Evolutionary conservation across 2,888 invertebrate genomes (phyloP).

Genomic region (Acleris laterana): DNA sequence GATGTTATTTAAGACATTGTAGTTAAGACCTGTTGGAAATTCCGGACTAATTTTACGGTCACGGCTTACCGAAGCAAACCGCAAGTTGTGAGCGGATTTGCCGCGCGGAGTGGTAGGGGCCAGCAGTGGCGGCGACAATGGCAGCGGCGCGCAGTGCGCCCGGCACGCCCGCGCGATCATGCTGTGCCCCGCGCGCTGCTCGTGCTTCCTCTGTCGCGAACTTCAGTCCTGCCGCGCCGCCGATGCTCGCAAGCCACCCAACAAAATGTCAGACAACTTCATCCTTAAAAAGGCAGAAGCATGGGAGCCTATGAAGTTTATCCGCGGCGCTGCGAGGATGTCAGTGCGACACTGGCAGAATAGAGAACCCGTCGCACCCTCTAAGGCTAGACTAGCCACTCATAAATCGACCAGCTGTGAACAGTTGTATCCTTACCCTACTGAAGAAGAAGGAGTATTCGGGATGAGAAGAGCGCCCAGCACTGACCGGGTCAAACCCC

Average conservation of each 20-base stretch:
- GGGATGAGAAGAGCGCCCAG: slow-evolving; percentile 79
- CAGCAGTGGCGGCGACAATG: slow-evolving; percentile 41
- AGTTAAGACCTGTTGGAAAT: background rate
- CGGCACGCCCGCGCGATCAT: slow-evolving; percentile 79
- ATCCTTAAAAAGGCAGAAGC: slow-evolving; percentile 83
- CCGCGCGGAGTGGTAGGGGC: slow-evolving; percentile 49
- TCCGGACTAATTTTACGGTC: slow-evolving; percentile 23
- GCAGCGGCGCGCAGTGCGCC: slow-evolving; percentile 61
- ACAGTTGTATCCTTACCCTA: slow-evolving; percentile 72
- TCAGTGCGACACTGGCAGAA: slow-evolving; percentile 83
- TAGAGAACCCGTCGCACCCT: slow-evolving; percentile 73
- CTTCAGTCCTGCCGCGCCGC: slow-evolving; percentile 86
- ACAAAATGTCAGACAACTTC: slow-evolving; percentile 79
- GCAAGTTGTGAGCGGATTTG: slow-evolving; percentile 44
- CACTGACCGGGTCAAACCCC: slow-evolving; percentile 74
- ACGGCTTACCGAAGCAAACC: slow-evolving; percentile 22
- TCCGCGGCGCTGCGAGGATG: slow-evolving; percentile 76
- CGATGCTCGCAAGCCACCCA: slow-evolving; percentile 73
- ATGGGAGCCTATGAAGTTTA: slow-evolving; percentile 79
- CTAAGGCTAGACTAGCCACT: slow-evolving; percentile 66
- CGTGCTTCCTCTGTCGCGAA: slow-evolving; percentile 90
- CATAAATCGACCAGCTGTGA: slow-evolving; percentile 81
- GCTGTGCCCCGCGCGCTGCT: slow-evolving; percentile 89
- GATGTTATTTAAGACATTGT: background rate
- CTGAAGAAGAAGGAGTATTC: slow-evolving; percentile 69